Conservation (phyloP, 1,140 invertebrate species). For the Cydia splendana region DNA sequence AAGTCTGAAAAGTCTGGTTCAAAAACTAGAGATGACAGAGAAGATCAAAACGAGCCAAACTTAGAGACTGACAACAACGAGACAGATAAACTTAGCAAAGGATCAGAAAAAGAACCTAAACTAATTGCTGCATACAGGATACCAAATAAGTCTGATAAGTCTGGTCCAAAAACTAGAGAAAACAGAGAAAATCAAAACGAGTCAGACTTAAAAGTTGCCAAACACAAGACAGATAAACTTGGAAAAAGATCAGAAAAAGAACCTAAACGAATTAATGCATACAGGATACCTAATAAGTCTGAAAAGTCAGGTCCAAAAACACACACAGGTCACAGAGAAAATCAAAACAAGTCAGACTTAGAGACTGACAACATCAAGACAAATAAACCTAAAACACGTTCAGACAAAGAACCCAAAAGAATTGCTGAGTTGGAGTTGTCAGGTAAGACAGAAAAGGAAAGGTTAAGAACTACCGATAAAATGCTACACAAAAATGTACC, state of each 20-base stretch:
- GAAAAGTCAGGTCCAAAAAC: background rate
- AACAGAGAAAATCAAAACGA: background rate
- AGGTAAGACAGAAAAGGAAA: background rate
- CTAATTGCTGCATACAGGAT: background rate
- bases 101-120: no score
- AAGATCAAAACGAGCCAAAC: background rate
- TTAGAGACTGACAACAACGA: background rate
- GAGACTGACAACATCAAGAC: background rate
- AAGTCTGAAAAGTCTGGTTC: background rate
- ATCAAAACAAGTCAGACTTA: background rate
- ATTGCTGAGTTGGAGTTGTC: no score
- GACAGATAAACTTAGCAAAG: background rate
- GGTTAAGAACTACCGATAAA: background rate
- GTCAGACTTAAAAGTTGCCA: background rate
- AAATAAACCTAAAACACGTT: background rate
- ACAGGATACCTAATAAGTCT: constrained; percentile 18
- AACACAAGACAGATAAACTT: background rate
- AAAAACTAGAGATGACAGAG: background rate
- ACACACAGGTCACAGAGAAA: background rate
- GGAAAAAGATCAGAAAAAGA: no score
- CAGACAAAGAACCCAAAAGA: no score
- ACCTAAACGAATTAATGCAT: no score
- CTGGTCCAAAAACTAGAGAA: background rate
- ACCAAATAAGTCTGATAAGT: background rate
- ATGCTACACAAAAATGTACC: background rate